Conservation (phyloP, 2,797 vertebrate species). For the Furcifer pardalis region DNA sequence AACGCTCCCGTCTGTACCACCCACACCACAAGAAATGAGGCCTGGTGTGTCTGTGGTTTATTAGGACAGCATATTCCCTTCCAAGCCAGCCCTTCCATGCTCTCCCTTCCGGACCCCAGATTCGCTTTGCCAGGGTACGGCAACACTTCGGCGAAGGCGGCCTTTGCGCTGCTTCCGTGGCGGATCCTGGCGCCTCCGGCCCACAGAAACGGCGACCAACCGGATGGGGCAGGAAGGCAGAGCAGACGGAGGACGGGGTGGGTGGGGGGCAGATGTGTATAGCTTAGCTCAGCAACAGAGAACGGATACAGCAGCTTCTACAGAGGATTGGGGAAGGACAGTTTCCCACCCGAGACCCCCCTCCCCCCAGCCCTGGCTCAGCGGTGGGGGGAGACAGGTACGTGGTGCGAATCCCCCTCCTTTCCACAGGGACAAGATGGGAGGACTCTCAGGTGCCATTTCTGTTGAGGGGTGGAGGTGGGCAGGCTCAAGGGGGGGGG, state of each 20-base stretch:
- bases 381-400: conserved; percentile 39
- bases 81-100: background rate
- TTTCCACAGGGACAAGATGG: background rate
- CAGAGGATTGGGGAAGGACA: background rate
- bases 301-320: conserved; percentile 10
- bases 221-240: too few relatives aligned
- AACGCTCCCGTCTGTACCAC: too few relatives aligned
- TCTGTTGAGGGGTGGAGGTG: background rate
- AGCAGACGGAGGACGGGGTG: background rate
- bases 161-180: too few relatives aligned
- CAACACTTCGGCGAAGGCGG: too few relatives aligned
- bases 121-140: background rate
- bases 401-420: background rate
- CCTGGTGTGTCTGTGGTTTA: background rate
- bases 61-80: background rate
- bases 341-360: conserved; percentile 5
- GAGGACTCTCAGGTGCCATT: background rate
- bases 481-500: background rate
- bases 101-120: background rate
- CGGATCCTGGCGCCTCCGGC: too few relatives aligned
- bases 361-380: background rate
- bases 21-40: background rate
- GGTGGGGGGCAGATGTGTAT: too few relatives aligned
- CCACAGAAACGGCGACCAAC: too few relatives aligned
- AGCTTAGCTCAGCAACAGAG: conserved; percentile 23